Conservation (phyloP, 2,797 vertebrate genomes). For the Squalus acanthias region DNA sequence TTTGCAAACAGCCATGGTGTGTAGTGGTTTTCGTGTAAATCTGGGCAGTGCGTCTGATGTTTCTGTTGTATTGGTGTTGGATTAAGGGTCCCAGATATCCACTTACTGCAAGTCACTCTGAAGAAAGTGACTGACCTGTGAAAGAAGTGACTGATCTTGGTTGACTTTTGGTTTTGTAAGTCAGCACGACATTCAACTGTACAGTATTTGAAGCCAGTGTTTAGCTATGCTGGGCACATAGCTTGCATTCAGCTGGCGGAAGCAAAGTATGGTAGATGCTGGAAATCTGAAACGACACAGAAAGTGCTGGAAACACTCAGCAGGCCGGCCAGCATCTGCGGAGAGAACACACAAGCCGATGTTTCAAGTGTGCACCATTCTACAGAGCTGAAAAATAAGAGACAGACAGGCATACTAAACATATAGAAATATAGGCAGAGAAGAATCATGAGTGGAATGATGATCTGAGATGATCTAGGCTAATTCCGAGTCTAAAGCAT, state of each 20-base stretch:
- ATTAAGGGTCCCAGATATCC: not conserved
- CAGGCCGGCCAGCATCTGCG: not conserved
- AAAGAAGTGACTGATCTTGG: not conserved
- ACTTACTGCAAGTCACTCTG: too few relatives aligned
- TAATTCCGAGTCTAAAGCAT: too few relatives aligned
- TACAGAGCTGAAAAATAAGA: not conserved
- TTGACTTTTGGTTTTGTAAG: not conserved
- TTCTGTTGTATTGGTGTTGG: not conserved
- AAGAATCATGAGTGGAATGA: not conserved
- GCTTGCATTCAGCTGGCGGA: not conserved
- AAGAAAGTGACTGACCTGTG: too few relatives aligned
- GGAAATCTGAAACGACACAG: not conserved
- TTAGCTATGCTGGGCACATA: not conserved
- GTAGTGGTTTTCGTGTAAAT: not conserved
- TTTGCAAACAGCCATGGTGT: not conserved
- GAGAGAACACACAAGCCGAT: not conserved
- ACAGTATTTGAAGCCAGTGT: not conserved
- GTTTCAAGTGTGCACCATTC: not conserved
- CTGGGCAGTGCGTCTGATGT: not conserved
- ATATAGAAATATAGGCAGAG: too few relatives aligned
- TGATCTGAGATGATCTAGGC: not conserved
- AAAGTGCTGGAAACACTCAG: not conserved
- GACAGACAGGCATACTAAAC: not conserved
- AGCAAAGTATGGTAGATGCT: not conserved
- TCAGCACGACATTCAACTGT: not conserved